Conservation (phyloP, 2,113 vertebrate genomes). For the Marmota monax region DNA sequence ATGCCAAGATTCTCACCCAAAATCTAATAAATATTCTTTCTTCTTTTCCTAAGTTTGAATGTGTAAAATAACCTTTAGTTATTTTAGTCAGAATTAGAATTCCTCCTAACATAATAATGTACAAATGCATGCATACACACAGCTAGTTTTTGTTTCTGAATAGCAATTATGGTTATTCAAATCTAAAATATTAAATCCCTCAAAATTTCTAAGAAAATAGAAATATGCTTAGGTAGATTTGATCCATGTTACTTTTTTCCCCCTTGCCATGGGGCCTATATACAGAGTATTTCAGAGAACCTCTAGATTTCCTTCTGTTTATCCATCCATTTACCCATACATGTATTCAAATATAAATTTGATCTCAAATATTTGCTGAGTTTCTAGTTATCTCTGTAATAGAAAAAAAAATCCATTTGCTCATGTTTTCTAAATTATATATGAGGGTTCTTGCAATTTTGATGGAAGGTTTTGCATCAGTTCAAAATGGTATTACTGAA, state of each 20-base stretch:
- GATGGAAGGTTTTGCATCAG: neutral
- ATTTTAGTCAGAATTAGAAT: neutral
- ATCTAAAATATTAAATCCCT: neutral
- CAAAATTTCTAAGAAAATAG: constrained; percentile 26
- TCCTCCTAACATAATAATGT: neutral
- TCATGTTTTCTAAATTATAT: neutral
- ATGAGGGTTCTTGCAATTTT: neutral
- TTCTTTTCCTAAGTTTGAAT: neutral
- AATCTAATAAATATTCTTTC: neutral
- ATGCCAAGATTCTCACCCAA: neutral
- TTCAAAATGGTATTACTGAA: neutral
- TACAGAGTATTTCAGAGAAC: neutral
- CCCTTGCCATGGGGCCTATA: neutral
- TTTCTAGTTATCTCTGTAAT: neutral
- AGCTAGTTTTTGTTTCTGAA: neutral
- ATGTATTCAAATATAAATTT: neutral
- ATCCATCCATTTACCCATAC: neutral
- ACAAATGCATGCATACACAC: neutral
- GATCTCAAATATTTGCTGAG: neutral
- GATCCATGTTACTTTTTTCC: neutral
- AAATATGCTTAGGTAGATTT: neutral
- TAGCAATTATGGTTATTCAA: neutral
- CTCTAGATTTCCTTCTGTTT: neutral
- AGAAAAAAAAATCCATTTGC: constrained; percentile 38
- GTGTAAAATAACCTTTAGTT: neutral